phyloP scores from a whole-genome alignment of 2,888 invertebrate species.

The Mythimna ferrago region DNA sequence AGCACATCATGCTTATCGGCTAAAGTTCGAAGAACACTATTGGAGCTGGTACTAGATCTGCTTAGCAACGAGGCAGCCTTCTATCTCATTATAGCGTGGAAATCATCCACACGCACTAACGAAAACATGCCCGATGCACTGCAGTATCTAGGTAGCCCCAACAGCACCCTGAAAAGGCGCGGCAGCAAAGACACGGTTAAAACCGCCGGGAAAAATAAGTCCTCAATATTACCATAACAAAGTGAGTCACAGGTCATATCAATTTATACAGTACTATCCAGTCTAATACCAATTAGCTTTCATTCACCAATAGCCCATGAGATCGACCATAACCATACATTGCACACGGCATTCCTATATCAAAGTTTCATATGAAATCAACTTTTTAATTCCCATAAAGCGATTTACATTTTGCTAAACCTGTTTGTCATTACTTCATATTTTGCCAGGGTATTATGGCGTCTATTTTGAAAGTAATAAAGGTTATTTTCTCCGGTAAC shows the following conservation, averaged over 20 bases:
- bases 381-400: slow-evolving; percentile 61
- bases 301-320: slow-evolving; percentile 11
- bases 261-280: not conserved
- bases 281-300: not conserved
- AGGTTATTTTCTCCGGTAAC: slow-evolving; percentile 29
- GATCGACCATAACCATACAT: slow-evolving; percentile 5
- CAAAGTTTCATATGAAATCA: slow-evolving; percentile 57
- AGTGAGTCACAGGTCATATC: not conserved
- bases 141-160: no score
- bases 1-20: no score
- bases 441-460: slow-evolving; percentile 34
- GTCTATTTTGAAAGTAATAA: not conserved
- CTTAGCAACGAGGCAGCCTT: no score
- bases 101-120: no score
- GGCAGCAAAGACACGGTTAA: no score
- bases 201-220: no score
- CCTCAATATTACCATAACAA: not conserved
- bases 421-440: slow-evolving; percentile 50
- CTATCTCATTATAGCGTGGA: no score
- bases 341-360: slow-evolving; percentile 42
- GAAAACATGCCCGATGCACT: no score
- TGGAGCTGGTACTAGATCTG: no score
- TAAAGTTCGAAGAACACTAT: no score
- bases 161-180: no score
- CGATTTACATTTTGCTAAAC: slow-evolving; percentile 61